These are phyloP conservation scores for Brachypterus glaber DNA, from an alignment of 2,888 invertebrate genomes.

Conservation along the genomic window DNA sequence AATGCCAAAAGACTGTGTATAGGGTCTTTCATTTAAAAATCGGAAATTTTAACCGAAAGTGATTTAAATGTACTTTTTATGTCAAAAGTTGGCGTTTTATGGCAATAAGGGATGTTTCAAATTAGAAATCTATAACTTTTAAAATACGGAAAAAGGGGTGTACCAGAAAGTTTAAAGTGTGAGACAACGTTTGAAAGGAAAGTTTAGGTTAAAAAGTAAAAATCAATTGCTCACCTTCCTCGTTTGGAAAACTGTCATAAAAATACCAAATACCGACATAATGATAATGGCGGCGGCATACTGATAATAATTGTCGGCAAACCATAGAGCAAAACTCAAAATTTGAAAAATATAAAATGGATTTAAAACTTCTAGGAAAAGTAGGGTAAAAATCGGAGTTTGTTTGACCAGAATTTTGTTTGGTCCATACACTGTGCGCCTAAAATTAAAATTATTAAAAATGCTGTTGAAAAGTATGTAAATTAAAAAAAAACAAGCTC, in stretches of 20 bases:
- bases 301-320: constrained; percentile 79
- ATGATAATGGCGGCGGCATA: constrained; percentile 79
- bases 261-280: constrained; percentile 75
- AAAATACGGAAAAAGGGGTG: too few relatives aligned
- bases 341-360: constrained; percentile 95
- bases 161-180: too few relatives aligned
- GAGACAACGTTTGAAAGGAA: too few relatives aligned
- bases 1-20: too few relatives aligned
- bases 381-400: constrained; percentile 58
- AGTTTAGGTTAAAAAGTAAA: too few relatives aligned
- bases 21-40: too few relatives aligned
- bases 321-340: constrained; percentile 83
- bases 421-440: constrained; percentile 70
- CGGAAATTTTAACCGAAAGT: too few relatives aligned
- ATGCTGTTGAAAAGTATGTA: too few relatives aligned
- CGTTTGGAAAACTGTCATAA: constrained; percentile 76
- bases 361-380: constrained; percentile 77
- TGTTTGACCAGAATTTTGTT: constrained; percentile 80
- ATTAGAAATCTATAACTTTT: too few relatives aligned
- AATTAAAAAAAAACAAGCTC: constrained; percentile 4
- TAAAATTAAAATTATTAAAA: constrained; percentile 31
- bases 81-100: too few relatives aligned
- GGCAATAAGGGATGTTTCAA: too few relatives aligned
- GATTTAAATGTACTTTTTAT: too few relatives aligned
- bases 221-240: constrained; percentile 51